A percentile compares a stretch with the other conserved stretches of the same genome.
Conservation (phyloP, 1,140 invertebrate species). For the Drosophila asahinai region DNA sequence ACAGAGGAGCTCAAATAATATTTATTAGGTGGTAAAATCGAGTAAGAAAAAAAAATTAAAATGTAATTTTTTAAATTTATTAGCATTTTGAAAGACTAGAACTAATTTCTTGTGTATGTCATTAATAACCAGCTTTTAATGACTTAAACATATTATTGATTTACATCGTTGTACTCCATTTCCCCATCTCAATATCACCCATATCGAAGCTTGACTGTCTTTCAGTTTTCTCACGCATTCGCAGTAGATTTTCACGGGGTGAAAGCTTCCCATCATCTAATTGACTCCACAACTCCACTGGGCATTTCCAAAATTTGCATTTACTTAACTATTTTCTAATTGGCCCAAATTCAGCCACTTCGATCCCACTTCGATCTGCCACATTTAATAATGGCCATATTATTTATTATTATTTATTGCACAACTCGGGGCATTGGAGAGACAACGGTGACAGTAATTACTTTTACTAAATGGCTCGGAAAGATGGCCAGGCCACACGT, state of each 20-base stretch:
- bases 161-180: too few relatives aligned
- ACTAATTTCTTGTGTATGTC: not conserved
- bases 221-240: constrained; percentile 66
- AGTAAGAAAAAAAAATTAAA: not conserved
- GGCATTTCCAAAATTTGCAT: constrained; percentile 44
- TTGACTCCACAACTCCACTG: constrained; percentile 12
- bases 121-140: not conserved
- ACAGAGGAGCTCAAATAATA: not conserved
- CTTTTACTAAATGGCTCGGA: constrained; percentile 66
- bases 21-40: not conserved
- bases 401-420: constrained; percentile 68
- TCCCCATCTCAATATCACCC: not conserved
- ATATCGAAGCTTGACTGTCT: not conserved
- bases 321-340: constrained; percentile 57
- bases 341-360: constrained; percentile 45
- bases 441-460: constrained; percentile 71
- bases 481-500: constrained; percentile 50
- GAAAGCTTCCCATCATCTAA: constrained; percentile 66
- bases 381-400: constrained; percentile 39
- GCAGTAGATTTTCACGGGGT: constrained; percentile 39
- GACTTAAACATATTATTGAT: not conserved
- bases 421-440: constrained; percentile 43
- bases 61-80: not conserved
- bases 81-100: not conserved
- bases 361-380: constrained; percentile 14